A percentile compares a stretch with the other conserved stretches of the same genome.
phyloP scores from a whole-genome alignment of 2,113 vertebrate species.

The Bubo bubo region DNA sequence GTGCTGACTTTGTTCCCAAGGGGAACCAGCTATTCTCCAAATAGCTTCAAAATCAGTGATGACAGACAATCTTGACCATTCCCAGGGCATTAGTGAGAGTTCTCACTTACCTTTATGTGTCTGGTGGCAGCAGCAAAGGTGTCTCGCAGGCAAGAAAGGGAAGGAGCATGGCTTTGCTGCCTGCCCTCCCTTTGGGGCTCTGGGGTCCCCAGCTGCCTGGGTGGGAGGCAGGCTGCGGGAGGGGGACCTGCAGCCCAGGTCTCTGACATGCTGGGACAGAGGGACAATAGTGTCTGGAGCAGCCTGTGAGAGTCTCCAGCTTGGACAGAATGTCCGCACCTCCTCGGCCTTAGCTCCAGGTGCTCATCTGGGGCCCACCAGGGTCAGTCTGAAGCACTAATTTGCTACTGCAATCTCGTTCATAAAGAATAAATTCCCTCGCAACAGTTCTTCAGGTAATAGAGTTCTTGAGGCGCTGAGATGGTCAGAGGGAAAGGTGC shows the following conservation, averaged over 20 bases:
- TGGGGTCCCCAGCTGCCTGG: not conserved
- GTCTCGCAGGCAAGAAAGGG: not conserved
- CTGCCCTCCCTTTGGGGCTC: not conserved
- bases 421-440: not conserved
- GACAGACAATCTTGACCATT: not conserved
- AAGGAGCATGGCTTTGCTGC: not conserved
- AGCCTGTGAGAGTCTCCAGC: not conserved
- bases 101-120: fast-evolving
- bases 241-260: not conserved
- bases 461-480: too few relatives aligned
- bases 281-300: not conserved
- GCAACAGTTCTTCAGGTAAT: too few relatives aligned
- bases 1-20: not conserved
- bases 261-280: not conserved
- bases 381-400: not conserved
- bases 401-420: not conserved
- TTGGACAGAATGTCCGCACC: not conserved
- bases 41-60: not conserved
- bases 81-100: not conserved
- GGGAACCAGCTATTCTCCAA: not conserved
- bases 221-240: not conserved
- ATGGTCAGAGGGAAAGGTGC: too few relatives aligned
- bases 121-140: not conserved
- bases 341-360: not conserved
- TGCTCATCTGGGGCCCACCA: not conserved